Evolutionary conservation across 2,888 invertebrate species (phyloP).

Genomic region (Eupelmus urozonus): DNA sequence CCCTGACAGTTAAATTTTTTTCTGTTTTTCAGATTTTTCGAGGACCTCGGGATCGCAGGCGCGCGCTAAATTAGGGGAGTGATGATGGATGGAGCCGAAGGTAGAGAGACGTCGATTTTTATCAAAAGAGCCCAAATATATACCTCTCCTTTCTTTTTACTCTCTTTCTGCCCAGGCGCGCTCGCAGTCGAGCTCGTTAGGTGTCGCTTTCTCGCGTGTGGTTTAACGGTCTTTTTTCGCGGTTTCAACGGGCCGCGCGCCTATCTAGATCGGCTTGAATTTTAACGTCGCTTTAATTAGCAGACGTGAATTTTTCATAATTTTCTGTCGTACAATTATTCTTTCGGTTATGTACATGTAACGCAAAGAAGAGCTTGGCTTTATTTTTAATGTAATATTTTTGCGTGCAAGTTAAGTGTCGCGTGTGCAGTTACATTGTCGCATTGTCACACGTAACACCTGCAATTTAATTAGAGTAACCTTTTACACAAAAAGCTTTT

Average conservation of each 20-base stretch:
- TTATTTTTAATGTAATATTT: not conserved
- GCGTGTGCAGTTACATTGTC: not conserved
- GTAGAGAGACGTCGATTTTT: slow-evolving; percentile 37
- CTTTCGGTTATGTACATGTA: not conserved
- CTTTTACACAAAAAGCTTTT: too few relatives aligned
- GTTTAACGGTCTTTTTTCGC: slow-evolving; percentile 7
- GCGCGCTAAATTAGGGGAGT: slow-evolving; percentile 26
- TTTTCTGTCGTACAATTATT: not conserved
- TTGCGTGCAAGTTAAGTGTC: not conserved
- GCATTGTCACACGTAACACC: not conserved
- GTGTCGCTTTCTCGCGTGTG: not conserved
- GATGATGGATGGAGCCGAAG: slow-evolving; percentile 36
- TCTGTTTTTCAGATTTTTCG: slow-evolving; percentile 27
- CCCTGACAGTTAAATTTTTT: slow-evolving; percentile 17
- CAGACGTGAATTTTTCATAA: not conserved
- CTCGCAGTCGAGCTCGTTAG: slow-evolving; percentile 15
- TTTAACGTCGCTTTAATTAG: not conserved
- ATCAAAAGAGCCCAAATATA: slow-evolving; percentile 27
- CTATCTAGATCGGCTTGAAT: slow-evolving; percentile 1
- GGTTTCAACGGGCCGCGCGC: not conserved
- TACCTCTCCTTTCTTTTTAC: not conserved
- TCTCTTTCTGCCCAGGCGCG: not conserved
- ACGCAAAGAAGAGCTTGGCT: too few relatives aligned
- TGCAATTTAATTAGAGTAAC: too few relatives aligned
- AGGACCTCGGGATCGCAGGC: not conserved